Evolutionary conservation across 2,888 invertebrate genomes (phyloP), one percentile per base, ranked within the genome.

Genomic region (Idaea aversata): DNA sequence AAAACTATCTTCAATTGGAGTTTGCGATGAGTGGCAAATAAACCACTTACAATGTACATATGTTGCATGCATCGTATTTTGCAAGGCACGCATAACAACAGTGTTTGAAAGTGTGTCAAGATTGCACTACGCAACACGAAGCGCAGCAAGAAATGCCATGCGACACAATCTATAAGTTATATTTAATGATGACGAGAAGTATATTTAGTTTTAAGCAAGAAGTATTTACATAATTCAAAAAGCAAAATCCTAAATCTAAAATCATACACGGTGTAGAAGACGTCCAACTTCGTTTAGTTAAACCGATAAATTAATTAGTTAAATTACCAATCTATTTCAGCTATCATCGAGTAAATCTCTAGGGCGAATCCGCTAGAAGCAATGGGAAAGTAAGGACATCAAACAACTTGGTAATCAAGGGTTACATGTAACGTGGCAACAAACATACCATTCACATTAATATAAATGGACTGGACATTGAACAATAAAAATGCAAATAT

Each of bases 31-130:
- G 67, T 77, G 77, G 75, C 69, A 67, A 74, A 75, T 76, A 74
- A 74, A 75, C 25, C 25, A 59, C 72, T 70, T 69, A 70, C 63
- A 71, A 59, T 25, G 76, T 77, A 82, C 79, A 79, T 79, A 77
- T 80, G 81, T 88, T 86, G 86, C 87, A 84, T 86, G 86, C 87
- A 84, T 84, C 75, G 88, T 81, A 83, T 90, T 88, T 90, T 87
- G 90, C 88, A 90, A 90, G 87, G 77, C 80, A 86, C 85, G 88
- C 90, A 88, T 88, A 89, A 88, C 88, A 88, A 88, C 88, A 86
- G 81, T 84, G 85, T 89, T 90, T 81, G 91, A 93, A 93, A 92
- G 91, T 91, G 86, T 91, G 92, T 91, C 92, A 92, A 90, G 90
- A 90, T 84, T 90, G 90, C 90, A 88, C 86, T 88, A 86, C 85